Conservation (phyloP, 2,113 vertebrate genomes). For the Pedionomus torquatus region DNA sequence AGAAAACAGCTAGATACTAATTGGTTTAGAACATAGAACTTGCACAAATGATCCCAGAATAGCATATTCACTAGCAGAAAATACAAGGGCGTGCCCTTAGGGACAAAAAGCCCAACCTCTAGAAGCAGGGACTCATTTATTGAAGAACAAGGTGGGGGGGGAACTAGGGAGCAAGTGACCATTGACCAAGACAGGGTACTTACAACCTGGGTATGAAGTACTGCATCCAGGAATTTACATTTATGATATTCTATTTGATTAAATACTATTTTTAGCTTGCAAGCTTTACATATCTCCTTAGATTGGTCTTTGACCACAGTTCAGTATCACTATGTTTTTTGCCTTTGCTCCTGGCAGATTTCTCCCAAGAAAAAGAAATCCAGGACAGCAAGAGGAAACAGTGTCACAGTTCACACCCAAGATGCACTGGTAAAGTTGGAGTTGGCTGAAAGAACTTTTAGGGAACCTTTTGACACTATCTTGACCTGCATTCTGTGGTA, state of each 20-base stretch:
- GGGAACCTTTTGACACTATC: neutral
- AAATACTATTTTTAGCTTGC: neutral
- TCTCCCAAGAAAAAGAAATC: neutral
- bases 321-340: neutral
- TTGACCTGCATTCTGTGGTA: neutral
- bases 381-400: neutral
- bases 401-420: neutral
- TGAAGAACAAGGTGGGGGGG: neutral
- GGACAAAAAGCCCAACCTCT: neutral
- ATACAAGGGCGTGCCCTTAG: neutral
- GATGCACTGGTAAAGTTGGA: neutral
- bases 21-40: neutral
- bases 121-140: neutral
- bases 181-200: neutral
- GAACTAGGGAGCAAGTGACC: neutral
- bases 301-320: neutral
- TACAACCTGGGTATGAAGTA: neutral
- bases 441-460: neutral
- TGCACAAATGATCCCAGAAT: neutral
- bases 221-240: neutral
- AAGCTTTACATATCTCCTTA: neutral
- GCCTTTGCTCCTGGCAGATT: neutral
- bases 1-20: neutral
- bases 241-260: neutral
- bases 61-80: neutral